Percentiles rank a stretch among this genome's conserved stretches.
These are phyloP conservation scores for Tenrec ecaudatus DNA, from an alignment of 2,113 vertebrate species.

Conservation along the genomic window DNA sequence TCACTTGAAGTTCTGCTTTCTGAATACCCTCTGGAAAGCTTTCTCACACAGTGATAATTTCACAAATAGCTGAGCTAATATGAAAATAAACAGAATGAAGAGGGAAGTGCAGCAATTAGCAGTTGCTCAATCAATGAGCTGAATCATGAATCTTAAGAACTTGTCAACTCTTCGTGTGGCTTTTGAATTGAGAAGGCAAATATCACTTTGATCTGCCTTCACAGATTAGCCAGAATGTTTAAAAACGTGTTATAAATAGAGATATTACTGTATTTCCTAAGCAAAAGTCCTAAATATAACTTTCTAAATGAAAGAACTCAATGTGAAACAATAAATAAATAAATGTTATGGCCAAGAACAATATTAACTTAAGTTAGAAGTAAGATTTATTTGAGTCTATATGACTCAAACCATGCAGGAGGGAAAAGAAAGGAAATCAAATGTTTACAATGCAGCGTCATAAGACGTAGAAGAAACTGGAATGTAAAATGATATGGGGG, in stretches of 20 bases:
- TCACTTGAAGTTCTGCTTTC: slow-evolving; percentile 11
- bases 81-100: slow-evolving; percentile 44
- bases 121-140: neutral
- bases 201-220: slow-evolving; percentile 2
- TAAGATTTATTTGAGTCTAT: slow-evolving; percentile 46
- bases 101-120: neutral
- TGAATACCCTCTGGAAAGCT: neutral
- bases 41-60: neutral
- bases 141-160: neutral
- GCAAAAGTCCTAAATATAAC: slow-evolving; percentile 36
- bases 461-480: slow-evolving; percentile 45
- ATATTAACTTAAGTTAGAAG: slow-evolving; percentile 65
- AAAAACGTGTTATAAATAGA: slow-evolving; percentile 14
- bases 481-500: slow-evolving; percentile 46
- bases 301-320: slow-evolving; percentile 48
- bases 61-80: neutral
- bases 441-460: slow-evolving; percentile 67
- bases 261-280: neutral
- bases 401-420: slow-evolving; percentile 17
- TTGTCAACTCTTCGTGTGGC: neutral
- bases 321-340: slow-evolving; percentile 64
- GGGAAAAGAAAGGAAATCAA: slow-evolving; percentile 50
- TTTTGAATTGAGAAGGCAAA: neutral
- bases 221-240: neutral
- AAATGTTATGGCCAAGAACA: slow-evolving; percentile 46